Evolutionary conservation across 2,797 vertebrate species (phyloP).

Genomic region (Hippoglossus hippoglossus): DNA sequence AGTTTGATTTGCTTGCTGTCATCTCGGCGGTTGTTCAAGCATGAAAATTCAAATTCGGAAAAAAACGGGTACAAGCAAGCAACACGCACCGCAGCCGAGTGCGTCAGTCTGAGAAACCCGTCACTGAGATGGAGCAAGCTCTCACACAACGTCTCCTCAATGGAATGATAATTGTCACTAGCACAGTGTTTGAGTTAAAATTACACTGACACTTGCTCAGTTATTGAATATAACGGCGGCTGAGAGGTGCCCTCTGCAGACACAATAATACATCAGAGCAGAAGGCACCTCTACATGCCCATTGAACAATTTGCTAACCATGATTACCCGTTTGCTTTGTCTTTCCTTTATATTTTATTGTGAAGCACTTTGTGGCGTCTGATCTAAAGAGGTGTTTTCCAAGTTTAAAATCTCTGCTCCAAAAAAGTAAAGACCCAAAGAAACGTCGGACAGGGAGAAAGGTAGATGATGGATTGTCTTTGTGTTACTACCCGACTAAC

Average conservation of each 20-base stretch:
- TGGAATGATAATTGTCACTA: too few relatives aligned
- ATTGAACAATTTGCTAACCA: not conserved
- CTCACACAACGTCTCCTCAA: too few relatives aligned
- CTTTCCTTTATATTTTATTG: not conserved
- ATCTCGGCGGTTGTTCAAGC: too few relatives aligned
- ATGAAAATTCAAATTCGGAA: too few relatives aligned
- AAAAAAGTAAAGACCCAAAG: slow-evolving; percentile 14
- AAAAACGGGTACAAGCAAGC: too few relatives aligned
- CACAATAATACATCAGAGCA: not conserved
- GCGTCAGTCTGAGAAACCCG: too few relatives aligned
- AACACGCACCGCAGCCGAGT: too few relatives aligned
- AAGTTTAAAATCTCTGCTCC: slow-evolving; percentile 2
- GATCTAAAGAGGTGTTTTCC: not conserved
- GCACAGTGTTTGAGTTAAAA: too few relatives aligned
- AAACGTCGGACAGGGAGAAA: not conserved
- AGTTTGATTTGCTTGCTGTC: too few relatives aligned
- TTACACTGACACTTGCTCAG: too few relatives aligned
- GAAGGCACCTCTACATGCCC: slow-evolving; percentile 5
- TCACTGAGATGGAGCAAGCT: too few relatives aligned
- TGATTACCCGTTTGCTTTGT: not conserved
- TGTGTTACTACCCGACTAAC: not conserved
- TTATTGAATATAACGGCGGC: too few relatives aligned
- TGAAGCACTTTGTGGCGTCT: not conserved
- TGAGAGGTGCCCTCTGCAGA: slow-evolving; percentile 2
- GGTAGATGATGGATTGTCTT: slow-evolving; percentile 13